phyloP scores from a whole-genome alignment of 1,140 invertebrate species.

The Arion vulgaris region DNA sequence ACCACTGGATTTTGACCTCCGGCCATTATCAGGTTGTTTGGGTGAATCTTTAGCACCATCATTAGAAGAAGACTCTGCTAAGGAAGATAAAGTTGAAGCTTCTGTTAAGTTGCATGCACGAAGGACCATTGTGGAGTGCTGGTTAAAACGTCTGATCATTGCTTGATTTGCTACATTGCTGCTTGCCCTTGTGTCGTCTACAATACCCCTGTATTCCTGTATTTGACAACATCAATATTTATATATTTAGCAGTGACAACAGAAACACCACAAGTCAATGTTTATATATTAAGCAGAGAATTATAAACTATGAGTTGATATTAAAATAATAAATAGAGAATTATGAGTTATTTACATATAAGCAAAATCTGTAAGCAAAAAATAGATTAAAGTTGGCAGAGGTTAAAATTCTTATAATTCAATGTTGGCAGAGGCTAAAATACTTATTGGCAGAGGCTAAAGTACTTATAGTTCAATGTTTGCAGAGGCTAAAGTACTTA shows the following conservation, averaged over 20 bases:
- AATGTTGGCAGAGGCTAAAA: too few relatives aligned
- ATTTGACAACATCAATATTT: constrained; percentile 1
- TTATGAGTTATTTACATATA: too few relatives aligned
- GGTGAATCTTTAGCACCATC: neutral
- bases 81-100: constrained; percentile 4
- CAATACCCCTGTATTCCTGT: constrained; percentile 61
- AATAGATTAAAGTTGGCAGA: too few relatives aligned
- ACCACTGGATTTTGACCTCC: neutral
- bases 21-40: neutral
- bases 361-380: too few relatives aligned
- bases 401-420: too few relatives aligned
- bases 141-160: constrained; percentile 96
- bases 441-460: too few relatives aligned
- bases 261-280: neutral
- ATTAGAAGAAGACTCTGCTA: constrained; percentile 26
- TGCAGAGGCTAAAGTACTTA: too few relatives aligned
- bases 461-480: too few relatives aligned
- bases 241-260: neutral
- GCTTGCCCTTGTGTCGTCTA: constrained; percentile 51
- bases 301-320: too few relatives aligned
- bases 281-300: too few relatives aligned
- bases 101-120: constrained; percentile 79
- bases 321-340: too few relatives aligned
- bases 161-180: constrained; percentile 81
- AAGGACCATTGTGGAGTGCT: constrained; percentile 96